Evolutionary conservation across 2,113 vertebrate genomes (phyloP).

Genomic region (Corythornis vintsioides): DNA sequence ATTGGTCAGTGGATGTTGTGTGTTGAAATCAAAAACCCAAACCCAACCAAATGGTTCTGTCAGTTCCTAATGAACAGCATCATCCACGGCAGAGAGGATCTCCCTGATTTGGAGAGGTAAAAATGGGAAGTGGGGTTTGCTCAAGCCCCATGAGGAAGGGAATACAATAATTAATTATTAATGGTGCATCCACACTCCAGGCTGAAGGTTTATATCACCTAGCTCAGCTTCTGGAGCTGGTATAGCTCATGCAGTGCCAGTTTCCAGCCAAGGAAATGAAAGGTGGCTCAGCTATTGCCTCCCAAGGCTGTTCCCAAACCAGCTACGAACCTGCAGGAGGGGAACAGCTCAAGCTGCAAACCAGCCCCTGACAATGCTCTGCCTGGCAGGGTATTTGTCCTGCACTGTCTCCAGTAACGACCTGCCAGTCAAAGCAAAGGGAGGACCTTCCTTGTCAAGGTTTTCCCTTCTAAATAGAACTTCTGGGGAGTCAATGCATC

Average conservation of each 20-base stretch:
- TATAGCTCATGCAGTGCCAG: rapidly evolving
- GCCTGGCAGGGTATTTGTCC: neutral
- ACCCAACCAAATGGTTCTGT: neutral
- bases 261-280: neutral
- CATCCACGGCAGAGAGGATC: neutral
- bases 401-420: neutral
- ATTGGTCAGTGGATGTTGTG: neutral
- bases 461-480: neutral
- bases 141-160: neutral
- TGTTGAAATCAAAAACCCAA: neutral
- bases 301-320: neutral
- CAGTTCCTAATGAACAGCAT: neutral
- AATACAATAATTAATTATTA: neutral
- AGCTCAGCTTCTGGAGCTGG: neutral
- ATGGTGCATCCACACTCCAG: neutral
- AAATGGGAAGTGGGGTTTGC: neutral
- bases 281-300: neutral
- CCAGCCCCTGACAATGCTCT: neutral
- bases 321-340: neutral
- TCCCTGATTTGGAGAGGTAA: neutral
- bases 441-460: neutral
- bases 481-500: neutral
- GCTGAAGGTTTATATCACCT: neutral
- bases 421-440: neutral
- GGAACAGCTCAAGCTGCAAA: neutral